A percentile compares a stretch with the other conserved stretches of the same genome.
Conservation (phyloP, 2,113 vertebrate genomes). For the Eleginops maclovinus region DNA sequence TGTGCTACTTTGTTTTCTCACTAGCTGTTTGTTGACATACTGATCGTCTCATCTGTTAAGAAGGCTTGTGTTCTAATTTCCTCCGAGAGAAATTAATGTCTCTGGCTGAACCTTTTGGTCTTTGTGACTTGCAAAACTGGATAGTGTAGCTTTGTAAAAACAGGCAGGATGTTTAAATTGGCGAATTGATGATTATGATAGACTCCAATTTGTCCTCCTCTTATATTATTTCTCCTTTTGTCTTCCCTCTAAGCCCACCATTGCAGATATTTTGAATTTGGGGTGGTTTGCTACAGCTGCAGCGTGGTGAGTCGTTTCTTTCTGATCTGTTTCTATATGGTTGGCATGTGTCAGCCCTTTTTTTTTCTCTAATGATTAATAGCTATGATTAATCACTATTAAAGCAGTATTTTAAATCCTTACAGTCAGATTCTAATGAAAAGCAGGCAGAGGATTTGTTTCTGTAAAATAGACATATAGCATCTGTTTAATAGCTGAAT, state of each 20-base stretch:
- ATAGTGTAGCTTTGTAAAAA: conserved; percentile 54
- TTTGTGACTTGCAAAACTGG: conserved; percentile 32
- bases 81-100: conserved; percentile 38
- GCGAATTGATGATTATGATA: conserved; percentile 9
- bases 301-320: conserved; percentile 88
- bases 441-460: conserved; percentile 48
- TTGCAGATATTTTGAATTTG: conserved; percentile 92
- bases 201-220: conserved; percentile 1
- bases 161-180: conserved; percentile 67
- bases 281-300: conserved; percentile 97
- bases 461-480: conserved; percentile 51
- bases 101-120: conserved; percentile 17
- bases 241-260: conserved; percentile 86
- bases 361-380: conserved; percentile 21
- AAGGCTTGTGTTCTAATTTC: conserved; percentile 60
- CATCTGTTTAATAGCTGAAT: conserved; percentile 74
- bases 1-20: conserved; percentile 68
- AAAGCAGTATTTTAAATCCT: conserved; percentile 27
- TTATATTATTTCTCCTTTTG: conserved; percentile 35
- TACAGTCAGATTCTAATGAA: conserved; percentile 35
- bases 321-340: not conserved
- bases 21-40: conserved; percentile 72
- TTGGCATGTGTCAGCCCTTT: conserved; percentile 19
- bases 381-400: conserved; percentile 30
- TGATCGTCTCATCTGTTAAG: conserved; percentile 63